phyloP scores from a whole-genome alignment of 2,888 invertebrate species.

The Lamellibrachia columna region DNA sequence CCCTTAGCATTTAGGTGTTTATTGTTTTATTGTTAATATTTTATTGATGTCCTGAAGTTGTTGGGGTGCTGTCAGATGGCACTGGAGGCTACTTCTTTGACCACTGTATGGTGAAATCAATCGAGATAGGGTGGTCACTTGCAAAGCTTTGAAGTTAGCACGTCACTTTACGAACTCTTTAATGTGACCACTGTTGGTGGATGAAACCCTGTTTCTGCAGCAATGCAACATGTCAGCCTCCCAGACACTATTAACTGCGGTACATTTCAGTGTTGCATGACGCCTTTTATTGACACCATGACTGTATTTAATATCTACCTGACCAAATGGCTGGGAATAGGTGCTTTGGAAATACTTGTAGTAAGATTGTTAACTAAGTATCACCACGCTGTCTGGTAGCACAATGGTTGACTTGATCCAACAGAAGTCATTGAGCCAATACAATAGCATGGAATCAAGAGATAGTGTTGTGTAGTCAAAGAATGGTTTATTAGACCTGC shows the following conservation, averaged over 20 bases:
- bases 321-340: neutral
- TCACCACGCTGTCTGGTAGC: neutral
- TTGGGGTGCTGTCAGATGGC: neutral
- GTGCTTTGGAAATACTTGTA: neutral
- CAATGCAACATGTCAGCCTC: neutral
- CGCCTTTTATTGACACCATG: neutral
- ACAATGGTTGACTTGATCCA: neutral
- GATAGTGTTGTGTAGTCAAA: neutral
- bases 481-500: neutral
- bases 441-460: neutral
- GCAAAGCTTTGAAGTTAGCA: neutral
- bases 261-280: neutral
- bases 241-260: neutral
- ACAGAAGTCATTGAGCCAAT: neutral
- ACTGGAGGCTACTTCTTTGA: neutral
- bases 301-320: neutral
- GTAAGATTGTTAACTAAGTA: neutral
- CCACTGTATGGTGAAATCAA: neutral
- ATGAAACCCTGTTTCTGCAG: too few relatives aligned
- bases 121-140: neutral
- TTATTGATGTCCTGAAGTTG: neutral
- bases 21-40: too few relatives aligned
- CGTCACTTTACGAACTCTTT: neutral
- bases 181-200: neutral
- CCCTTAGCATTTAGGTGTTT: too few relatives aligned